Evolutionary conservation across 2,113 vertebrate genomes (phyloP).

Genomic region (Macroglossus sobrinus): DNA sequence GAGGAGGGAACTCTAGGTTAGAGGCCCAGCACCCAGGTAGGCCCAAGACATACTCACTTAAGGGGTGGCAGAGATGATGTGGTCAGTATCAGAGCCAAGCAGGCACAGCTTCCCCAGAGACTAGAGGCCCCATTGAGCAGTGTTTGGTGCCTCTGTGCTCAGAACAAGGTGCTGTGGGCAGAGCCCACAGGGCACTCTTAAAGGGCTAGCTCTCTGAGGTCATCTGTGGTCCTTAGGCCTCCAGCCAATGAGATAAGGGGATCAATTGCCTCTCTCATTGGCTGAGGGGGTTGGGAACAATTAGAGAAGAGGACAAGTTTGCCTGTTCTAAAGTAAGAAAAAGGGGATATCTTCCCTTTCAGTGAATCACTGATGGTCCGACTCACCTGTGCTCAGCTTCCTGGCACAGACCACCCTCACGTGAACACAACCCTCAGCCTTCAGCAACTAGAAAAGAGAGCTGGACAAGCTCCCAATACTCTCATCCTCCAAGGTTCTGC

Average conservation of each 20-base stretch:
- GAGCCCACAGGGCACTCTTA: constrained; percentile 54
- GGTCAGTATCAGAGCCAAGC: constrained; percentile 31
- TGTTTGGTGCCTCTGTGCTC: neutral
- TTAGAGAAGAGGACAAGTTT: neutral
- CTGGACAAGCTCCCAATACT: neutral
- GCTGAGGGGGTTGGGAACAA: neutral
- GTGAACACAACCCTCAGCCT: neutral
- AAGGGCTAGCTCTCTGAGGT: constrained; percentile 59
- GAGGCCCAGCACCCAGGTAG: neutral
- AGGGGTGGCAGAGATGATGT: neutral
- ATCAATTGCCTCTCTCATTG: constrained; percentile 65
- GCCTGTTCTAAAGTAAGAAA: neutral
- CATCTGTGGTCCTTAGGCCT: constrained; percentile 47
- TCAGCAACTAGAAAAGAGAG: neutral
- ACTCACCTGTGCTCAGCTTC: neutral
- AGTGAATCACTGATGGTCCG: neutral
- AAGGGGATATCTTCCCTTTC: neutral
- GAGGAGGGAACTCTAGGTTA: neutral
- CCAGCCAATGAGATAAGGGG: constrained; percentile 61
- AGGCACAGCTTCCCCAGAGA: constrained; percentile 46
- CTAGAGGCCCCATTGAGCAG: constrained; percentile 46
- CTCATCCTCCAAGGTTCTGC: neutral
- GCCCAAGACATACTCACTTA: constrained; percentile 64
- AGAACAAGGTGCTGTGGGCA: constrained; percentile 5
- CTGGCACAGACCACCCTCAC: neutral